Evolutionary conservation across 1,140 invertebrate species (phyloP), one percentile per base, ranked within the genome.

Genomic region (Bombus waltoni): DNA sequence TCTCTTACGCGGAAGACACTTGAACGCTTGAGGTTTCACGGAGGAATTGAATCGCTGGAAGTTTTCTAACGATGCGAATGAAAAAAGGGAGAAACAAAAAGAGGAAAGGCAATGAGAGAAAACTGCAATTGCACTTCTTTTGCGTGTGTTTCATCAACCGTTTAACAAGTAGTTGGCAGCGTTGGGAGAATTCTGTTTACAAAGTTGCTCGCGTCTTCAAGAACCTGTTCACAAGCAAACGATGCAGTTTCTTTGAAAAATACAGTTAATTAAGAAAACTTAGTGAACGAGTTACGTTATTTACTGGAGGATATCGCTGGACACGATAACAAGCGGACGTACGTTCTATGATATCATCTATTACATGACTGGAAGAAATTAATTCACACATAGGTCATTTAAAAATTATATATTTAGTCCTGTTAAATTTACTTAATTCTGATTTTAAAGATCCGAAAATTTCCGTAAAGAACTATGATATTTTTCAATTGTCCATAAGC

Each of bases 181-280:
- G 70, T 42, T 10, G 44, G 28, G 32, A n/a, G 80, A 62, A 62
- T 81, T 73, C 53, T 42, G 71, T 82, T 82, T 82, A 47, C 71
- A 75, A 74, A 75, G 57, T 75, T 82, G 40, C 25, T 35, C 38
- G n/a, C 53, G 5, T n/a, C 15, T 62, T 65, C 22, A 38, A 35
- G 32, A 66, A 75, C 65, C 47, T 47, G 40, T 47, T 75, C n/a
- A 9, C 47, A 38, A 72, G 68, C 35, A 47, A 65, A 72, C 70
- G 28, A 13, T 11, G 38, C 15, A 25, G 38, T 38, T 42, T 25
- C 44, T 25, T 22, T n/a, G 22, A 8, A 32, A 62, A 65, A 35
- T 35, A 32, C 81, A 75, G 71, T 82, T 75, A 82, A 82, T 82
- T 82, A 82, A 72, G 40, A 82, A 74, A 82, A 82, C 57, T 74